Evolutionary conservation across 2,113 vertebrate genomes (phyloP).

Genomic region (Hypomesus transpacificus): DNA sequence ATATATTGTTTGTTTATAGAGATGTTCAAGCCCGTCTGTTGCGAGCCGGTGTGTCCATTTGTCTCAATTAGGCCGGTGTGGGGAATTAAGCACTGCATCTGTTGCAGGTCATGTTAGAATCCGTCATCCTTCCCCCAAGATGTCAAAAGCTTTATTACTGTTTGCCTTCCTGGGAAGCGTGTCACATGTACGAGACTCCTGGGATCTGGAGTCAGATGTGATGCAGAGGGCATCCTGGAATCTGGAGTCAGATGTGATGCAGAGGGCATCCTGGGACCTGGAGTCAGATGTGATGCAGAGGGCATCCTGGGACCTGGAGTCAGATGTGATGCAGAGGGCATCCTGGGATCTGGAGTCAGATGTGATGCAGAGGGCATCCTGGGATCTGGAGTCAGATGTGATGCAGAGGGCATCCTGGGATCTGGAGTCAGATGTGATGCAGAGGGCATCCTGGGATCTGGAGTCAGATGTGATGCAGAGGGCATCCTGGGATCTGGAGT

Average conservation of each 20-base stretch:
- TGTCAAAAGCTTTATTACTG: conserved; percentile 23
- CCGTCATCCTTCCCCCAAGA: conserved; percentile 38
- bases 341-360: no score
- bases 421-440: neutral
- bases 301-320: no score
- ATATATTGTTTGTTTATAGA: conserved; percentile 44
- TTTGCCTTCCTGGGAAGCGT: conserved; percentile 15
- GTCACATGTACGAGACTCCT: neutral
- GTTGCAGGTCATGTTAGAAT: conserved; percentile 62
- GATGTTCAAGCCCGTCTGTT: conserved; percentile 56
- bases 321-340: neutral
- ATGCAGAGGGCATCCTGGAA: neutral
- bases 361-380: neutral
- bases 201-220: no score
- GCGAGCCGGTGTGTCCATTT: conserved; percentile 53
- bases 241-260: no score
- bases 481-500: neutral
- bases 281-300: neutral
- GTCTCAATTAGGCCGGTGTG: conserved; percentile 62
- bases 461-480: neutral
- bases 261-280: neutral
- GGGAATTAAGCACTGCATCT: conserved; percentile 66
- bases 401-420: neutral
- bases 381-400: neutral
- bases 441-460: neutral